A percentile compares a stretch with the other conserved stretches of the same genome.
phyloP scores from a whole-genome alignment of 2,113 vertebrate genomes.

The Gymnocephalus cernua region DNA sequence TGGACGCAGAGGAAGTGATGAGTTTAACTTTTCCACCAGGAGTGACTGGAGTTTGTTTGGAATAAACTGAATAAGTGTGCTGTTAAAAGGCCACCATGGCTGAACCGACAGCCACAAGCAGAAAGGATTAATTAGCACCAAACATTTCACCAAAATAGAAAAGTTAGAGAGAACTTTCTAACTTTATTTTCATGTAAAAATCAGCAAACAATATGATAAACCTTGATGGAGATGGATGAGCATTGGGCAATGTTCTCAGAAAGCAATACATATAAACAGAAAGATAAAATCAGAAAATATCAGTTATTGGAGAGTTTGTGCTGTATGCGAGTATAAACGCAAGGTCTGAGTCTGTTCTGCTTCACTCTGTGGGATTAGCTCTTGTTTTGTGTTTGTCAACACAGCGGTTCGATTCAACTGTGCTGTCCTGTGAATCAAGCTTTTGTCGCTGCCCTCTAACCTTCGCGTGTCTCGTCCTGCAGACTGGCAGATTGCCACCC shows the following conservation, averaged over 20 bases:
- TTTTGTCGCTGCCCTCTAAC: conserved; percentile 67
- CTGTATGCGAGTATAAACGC: too few relatives aligned
- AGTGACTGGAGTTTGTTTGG: conserved; percentile 33
- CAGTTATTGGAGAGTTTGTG: too few relatives aligned
- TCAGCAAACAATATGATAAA: not conserved
- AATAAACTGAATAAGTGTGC: conserved; percentile 33
- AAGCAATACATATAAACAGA: too few relatives aligned
- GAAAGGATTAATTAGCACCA: not conserved
- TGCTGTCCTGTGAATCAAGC: conserved; percentile 20
- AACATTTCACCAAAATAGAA: not conserved
- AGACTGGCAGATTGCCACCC: conserved; percentile 89
- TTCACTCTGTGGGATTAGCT: conserved; percentile 41
- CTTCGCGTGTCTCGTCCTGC: conserved; percentile 53
- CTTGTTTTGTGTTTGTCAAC: conserved; percentile 68
- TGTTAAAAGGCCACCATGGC: conserved; percentile 5
- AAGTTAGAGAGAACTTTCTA: not conserved
- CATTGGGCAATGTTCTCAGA: too few relatives aligned
- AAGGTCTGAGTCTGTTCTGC: conserved; percentile 6
- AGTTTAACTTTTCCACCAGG: conserved; percentile 36
- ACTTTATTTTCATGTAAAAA: not conserved
- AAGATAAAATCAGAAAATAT: too few relatives aligned
- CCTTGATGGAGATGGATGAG: not conserved
- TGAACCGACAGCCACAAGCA: conserved; percentile 4
- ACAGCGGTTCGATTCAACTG: conserved; percentile 59
- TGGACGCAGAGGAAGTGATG: not conserved